Evolutionary conservation across 2,113 vertebrate species (phyloP).

Genomic region (Pampusana beccarii): DNA sequence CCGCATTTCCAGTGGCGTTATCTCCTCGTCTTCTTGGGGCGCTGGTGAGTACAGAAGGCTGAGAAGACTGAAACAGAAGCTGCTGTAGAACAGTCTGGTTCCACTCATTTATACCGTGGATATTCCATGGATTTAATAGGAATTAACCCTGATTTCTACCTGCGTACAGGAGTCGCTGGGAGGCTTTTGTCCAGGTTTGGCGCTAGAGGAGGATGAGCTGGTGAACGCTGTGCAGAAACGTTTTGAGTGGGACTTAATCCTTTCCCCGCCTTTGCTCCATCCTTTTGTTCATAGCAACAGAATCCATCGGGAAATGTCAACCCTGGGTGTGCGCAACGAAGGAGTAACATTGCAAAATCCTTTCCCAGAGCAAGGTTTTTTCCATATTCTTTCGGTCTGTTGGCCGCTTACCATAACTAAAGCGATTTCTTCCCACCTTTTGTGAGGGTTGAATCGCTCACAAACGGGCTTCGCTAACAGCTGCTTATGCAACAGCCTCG

Average conservation of each 20-base stretch:
- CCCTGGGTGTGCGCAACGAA: background rate
- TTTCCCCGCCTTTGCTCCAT: background rate
- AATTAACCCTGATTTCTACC: slow-evolving; percentile 33
- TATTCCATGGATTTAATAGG: background rate
- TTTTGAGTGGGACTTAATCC: background rate
- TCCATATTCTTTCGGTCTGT: background rate
- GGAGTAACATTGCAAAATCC: background rate
- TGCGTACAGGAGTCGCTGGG: background rate
- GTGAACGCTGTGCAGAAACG: background rate
- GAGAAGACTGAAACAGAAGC: background rate
- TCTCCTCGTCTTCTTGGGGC: background rate
- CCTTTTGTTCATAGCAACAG: background rate
- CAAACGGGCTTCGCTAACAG: background rate
- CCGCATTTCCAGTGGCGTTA: background rate
- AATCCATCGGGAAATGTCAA: background rate
- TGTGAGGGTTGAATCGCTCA: background rate
- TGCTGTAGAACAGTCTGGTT: background rate
- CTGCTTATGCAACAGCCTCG: background rate
- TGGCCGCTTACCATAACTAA: background rate
- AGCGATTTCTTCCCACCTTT: background rate
- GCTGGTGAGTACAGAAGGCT: background rate
- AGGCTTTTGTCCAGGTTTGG: background rate
- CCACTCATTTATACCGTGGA: background rate
- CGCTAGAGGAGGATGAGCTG: background rate
- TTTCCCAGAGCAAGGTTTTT: background rate